These are phyloP conservation scores for Hanleya hanleyi DNA, from an alignment of 2,888 invertebrate species.

Conservation along the genomic window DNA sequence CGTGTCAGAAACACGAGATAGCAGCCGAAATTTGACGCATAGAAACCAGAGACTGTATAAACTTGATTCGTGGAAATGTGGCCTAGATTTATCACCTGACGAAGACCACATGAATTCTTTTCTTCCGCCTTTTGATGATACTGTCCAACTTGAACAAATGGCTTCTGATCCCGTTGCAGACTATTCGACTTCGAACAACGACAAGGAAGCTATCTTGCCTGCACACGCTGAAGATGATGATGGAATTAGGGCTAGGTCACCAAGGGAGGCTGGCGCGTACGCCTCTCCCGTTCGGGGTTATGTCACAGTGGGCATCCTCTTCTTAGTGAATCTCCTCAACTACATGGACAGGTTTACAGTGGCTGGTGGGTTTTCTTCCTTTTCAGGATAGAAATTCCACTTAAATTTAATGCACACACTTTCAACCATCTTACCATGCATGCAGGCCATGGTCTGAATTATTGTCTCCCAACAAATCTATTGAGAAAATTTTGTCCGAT, in stretches of 20 bases:
- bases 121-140: constrained; percentile 62
- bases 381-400: too few relatives aligned
- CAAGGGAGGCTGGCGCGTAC: neutral
- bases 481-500: too few relatives aligned
- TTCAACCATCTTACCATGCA: too few relatives aligned
- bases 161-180: constrained; percentile 53
- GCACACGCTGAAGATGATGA: constrained; percentile 22
- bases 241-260: neutral
- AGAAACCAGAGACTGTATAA: too few relatives aligned
- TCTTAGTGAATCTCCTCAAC: constrained; percentile 97
- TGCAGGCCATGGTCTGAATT: too few relatives aligned
- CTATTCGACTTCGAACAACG: constrained; percentile 37
- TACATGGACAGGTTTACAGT: constrained; percentile 99
- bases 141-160: constrained; percentile 61
- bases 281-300: constrained; percentile 70
- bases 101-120: constrained; percentile 34
- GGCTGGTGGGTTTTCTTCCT: constrained; percentile 95
- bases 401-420: too few relatives aligned
- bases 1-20: too few relatives aligned
- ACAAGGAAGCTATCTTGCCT: constrained; percentile 23
- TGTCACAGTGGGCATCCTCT: constrained; percentile 85
- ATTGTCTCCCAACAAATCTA: too few relatives aligned
- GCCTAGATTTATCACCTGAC: too few relatives aligned
- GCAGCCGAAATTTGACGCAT: too few relatives aligned
- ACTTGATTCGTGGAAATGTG: too few relatives aligned